Percentiles rank a stretch among this genome's conserved stretches.
Evolutionary conservation across 1,140 invertebrate species (phyloP).

Genomic region (Globodera rostochiensis): DNA sequence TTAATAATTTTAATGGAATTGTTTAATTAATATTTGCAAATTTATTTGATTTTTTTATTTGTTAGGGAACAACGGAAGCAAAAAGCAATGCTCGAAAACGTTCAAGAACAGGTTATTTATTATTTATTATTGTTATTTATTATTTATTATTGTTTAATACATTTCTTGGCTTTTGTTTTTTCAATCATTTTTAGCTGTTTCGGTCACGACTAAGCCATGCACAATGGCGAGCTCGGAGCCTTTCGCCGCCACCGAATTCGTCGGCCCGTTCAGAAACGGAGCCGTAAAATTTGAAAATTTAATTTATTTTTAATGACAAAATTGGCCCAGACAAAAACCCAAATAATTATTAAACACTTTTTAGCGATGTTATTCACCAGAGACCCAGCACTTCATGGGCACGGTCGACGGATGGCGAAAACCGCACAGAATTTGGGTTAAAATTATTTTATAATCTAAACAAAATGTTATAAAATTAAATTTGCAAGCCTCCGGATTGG

Average conservation of each 20-base stretch:
- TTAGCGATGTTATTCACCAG: background rate
- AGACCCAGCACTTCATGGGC: constrained; percentile 18
- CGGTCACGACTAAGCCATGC: background rate
- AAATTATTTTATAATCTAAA: background rate
- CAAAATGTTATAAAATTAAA: too few relatives aligned
- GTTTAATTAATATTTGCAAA: too few relatives aligned
- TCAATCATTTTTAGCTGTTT: background rate
- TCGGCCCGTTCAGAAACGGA: constrained; percentile 13
- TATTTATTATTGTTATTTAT: too few relatives aligned
- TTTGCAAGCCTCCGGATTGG: background rate
- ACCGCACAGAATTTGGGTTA: background rate
- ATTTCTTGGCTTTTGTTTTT: background rate
- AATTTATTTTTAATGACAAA: background rate
- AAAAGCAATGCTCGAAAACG: constrained; percentile 9
- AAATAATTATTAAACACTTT: background rate
- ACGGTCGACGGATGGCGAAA: background rate
- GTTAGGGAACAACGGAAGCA: constrained; percentile 22
- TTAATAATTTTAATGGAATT: background rate
- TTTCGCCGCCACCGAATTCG: constrained; percentile 21
- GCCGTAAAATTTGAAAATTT: background rate
- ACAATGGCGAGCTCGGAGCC: constrained; percentile 15
- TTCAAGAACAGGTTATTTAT: constrained; percentile 13
- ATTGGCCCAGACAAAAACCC: background rate
- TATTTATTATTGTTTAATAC: too few relatives aligned
- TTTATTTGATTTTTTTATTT: background rate